phyloP scores from a whole-genome alignment of 2,797 vertebrate genomes.

The Alauda arvensis region DNA sequence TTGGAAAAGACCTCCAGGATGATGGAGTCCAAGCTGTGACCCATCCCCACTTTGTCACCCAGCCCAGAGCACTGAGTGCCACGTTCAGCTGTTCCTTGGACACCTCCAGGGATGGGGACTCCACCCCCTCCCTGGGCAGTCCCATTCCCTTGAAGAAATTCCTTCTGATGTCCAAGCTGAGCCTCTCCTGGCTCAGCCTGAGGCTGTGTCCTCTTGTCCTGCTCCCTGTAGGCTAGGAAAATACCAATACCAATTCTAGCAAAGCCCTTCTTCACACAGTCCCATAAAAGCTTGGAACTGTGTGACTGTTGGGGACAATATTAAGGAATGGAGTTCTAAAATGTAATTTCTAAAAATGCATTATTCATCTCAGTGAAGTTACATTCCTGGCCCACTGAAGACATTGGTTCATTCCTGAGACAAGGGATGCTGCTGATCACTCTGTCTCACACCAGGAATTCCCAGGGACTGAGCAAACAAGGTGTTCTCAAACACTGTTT shows the following conservation, averaged over 20 bases:
- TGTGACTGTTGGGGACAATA: not conserved
- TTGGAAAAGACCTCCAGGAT: not conserved
- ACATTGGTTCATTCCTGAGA: not conserved
- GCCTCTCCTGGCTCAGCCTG: not conserved
- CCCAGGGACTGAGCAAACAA: not conserved
- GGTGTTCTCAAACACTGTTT: not conserved
- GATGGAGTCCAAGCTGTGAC: rapidly evolving
- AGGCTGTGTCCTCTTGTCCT: not conserved
- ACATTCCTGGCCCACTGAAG: not conserved
- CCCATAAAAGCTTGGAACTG: not conserved
- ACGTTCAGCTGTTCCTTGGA: not conserved
- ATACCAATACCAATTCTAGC: too few species aligned
- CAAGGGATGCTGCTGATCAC: not conserved
- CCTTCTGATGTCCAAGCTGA: not conserved
- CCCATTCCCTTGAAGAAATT: not conserved
- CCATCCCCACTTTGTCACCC: not conserved
- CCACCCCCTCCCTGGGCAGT: not conserved
- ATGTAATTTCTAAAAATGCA: not conserved
- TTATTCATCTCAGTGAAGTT: not conserved
- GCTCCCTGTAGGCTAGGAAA: not conserved
- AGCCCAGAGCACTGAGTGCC: not conserved
- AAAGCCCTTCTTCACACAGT: not conserved
- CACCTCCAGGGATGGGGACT: not conserved
- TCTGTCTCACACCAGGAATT: not conserved
- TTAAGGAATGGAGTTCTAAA: not conserved